Base-by-base conservation (phyloP, 1,140 invertebrate species). In the Berghia stephanieae region DNA sequence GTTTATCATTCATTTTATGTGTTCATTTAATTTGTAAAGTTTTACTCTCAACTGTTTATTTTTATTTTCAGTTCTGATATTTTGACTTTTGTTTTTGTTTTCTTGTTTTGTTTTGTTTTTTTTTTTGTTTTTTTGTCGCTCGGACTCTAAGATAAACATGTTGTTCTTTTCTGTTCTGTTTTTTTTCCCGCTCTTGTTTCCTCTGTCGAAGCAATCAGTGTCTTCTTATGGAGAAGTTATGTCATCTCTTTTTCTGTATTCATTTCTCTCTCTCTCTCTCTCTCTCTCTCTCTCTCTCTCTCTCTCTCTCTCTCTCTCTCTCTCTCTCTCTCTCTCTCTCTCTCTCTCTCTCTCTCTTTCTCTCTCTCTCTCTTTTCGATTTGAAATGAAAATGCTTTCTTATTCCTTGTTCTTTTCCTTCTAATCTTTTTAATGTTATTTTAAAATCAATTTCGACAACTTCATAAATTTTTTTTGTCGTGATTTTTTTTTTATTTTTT, bases 331-430 rank as follows among this genome's bases (percentile, higher is more conserved):
- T 60, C 57, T 2, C 57, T 60, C 57, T 60, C 57, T 60, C 57
- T 60, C 57, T 60, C 57, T 60, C 57, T 60, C 57, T 60, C 57
- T 60, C 57, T 60, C 57, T 60, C 57, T 60, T 34, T 60, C 57
- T 60, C 57, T 2, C 57, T 60, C 1, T n/a, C 57, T 2, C n/a
- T n/a, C n/a, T n/a, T n/a, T n/a, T n/a, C n/a, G n/a, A n/a, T n/a
- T n/a, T n/a, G n/a, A n/a, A n/a, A n/a, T n/a, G n/a, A n/a, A n/a
- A n/a, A n/a, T n/a, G n/a, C n/a, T n/a, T n/a, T n/a, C n/a, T n/a
- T n/a, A n/a, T n/a, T n/a, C n/a, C n/a, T n/a, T n/a, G n/a, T n/a
- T n/a, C 2, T 2, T 34, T 2, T 34, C 2, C 57, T 2, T 34
- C 2, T 60, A 24, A 6, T 2, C n/a, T 34, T 60, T 21, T 52